Evolutionary conservation across 2,113 vertebrate species (phyloP), one percentile per base, ranked within the genome.

Genomic region (Ariopsis seemanni): DNA sequence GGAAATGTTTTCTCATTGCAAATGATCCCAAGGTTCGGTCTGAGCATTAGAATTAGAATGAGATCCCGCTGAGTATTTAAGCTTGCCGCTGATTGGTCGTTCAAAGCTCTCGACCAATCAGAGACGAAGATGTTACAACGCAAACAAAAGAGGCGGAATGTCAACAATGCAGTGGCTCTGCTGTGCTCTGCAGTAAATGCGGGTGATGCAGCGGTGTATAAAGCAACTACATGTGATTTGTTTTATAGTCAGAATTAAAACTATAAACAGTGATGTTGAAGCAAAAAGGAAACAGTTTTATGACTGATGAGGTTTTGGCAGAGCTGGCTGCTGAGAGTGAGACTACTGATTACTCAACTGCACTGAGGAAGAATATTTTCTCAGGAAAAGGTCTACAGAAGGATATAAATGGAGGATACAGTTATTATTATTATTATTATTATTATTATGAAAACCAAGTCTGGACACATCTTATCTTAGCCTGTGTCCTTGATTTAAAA

Each of bases 11-110:
- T 1, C 22, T 42, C 7, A 11, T 50, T 82, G 25, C 20, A 67
- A 4, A 7, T 50, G 15, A 42, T 82, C 27, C 34, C 48, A 25
- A 25, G 25, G 11, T 8, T 83, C 34, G 58, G 42, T 18, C 22
- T 7, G 42, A 67, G 12, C 22, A 27, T 9, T 67, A 48, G 22
- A 83, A 67, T 53, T 52, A 83, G 52, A 52, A 52, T 27, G 8
- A 82, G 79, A 82, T 60, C 30, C 79, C 53, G 79, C 57, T n/a
- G 79, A 82, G 57, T 42, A 50, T 65, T 7, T 8, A 67, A 67
- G 14, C 60, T 83, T n/a, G 0, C 1, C 14, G 3, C 42, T 82
- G 58, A 82, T 82, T 82, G 81, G 81, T 48, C 20, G 34, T 82
- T 50, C 12, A 48, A 50, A 2, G 10, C 30, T 50, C 5, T 83